Evolutionary conservation across 1,140 invertebrate genomes (phyloP).

Genomic region (Dendroctonus valens): DNA sequence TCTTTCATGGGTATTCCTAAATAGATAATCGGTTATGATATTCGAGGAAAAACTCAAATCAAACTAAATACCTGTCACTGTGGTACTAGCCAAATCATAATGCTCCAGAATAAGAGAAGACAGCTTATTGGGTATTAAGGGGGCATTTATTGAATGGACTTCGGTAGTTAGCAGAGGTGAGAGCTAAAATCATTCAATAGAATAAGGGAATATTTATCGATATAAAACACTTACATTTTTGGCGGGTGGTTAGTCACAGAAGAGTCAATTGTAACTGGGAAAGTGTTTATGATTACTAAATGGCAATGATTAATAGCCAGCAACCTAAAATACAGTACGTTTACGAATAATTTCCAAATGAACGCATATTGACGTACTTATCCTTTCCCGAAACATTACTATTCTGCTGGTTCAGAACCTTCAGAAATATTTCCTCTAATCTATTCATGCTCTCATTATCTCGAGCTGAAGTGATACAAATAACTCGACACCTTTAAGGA

Average conservation of each 20-base stretch:
- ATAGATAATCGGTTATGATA: not conserved
- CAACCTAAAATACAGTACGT: constrained; percentile 56
- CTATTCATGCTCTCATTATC: constrained; percentile 81
- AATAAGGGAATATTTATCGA: no score
- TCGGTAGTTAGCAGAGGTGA: constrained; percentile 66
- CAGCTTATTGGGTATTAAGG: constrained; percentile 63
- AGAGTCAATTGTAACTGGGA: constrained; percentile 72
- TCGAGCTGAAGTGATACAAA: constrained; percentile 83
- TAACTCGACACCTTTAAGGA: constrained; percentile 59
- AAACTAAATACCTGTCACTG: constrained; percentile 73
- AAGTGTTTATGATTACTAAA: constrained; percentile 84
- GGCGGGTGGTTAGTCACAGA: constrained; percentile 69
- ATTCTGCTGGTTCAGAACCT: constrained; percentile 76
- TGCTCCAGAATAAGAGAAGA: constrained; percentile 77
- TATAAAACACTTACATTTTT: constrained; percentile 36
- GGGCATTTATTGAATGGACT: constrained; percentile 68
- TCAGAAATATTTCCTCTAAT: constrained; percentile 81
- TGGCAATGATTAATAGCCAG: constrained; percentile 82
- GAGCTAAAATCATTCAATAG: constrained; percentile 52
- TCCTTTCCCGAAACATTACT: constrained; percentile 58
- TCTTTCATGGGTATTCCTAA: constrained; percentile 94
- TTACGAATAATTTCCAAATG: not conserved
- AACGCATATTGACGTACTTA: constrained; percentile 13
- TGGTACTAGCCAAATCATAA: constrained; percentile 91
- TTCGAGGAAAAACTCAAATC: not conserved